A percentile compares a stretch with the other conserved stretches of the same genome.
These are phyloP conservation scores for Aspidoscelis tigris DNA, from an alignment of 2,113 vertebrate genomes.

Conservation along the genomic window DNA sequence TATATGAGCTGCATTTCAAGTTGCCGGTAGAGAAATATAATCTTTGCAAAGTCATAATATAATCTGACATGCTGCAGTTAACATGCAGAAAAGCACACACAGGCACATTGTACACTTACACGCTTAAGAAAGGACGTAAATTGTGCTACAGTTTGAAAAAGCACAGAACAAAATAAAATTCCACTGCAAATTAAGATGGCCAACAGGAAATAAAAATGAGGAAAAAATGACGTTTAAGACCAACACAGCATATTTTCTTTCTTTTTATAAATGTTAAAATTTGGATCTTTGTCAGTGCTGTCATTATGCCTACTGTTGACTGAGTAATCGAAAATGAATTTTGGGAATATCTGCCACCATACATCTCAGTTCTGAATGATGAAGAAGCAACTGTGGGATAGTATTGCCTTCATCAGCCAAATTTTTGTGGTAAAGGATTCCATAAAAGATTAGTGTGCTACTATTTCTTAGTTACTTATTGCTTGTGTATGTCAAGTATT, in stretches of 20 bases:
- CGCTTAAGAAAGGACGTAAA: background rate
- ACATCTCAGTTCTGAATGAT: slow-evolving; percentile 51
- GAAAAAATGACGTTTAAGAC: background rate
- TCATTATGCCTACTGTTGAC: slow-evolving; percentile 55
- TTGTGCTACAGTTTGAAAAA: background rate
- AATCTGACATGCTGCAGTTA: background rate
- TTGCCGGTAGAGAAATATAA: background rate
- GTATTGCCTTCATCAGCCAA: slow-evolving; percentile 29
- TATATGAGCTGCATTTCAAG: background rate
- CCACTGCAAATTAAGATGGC: background rate
- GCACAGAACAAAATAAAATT: background rate
- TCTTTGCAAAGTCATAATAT: background rate
- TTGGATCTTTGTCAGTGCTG: slow-evolving; percentile 28
- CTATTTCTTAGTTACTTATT: slow-evolving; percentile 37
- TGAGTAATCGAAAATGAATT: slow-evolving; percentile 64
- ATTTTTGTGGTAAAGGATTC: slow-evolving; percentile 40
- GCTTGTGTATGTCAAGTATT: slow-evolving; percentile 52
- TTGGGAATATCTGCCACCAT: slow-evolving; percentile 50
- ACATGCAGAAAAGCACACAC: background rate
- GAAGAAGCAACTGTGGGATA: slow-evolving; percentile 34
- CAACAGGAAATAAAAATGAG: background rate
- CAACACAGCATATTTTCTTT: slow-evolving; percentile 45
- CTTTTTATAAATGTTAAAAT: slow-evolving; percentile 52
- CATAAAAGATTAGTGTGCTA: background rate
- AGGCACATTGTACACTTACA: too few species aligned